phyloP scores from a whole-genome alignment of 1,140 invertebrate species.

The Lordiphosa clarofinis region DNA sequence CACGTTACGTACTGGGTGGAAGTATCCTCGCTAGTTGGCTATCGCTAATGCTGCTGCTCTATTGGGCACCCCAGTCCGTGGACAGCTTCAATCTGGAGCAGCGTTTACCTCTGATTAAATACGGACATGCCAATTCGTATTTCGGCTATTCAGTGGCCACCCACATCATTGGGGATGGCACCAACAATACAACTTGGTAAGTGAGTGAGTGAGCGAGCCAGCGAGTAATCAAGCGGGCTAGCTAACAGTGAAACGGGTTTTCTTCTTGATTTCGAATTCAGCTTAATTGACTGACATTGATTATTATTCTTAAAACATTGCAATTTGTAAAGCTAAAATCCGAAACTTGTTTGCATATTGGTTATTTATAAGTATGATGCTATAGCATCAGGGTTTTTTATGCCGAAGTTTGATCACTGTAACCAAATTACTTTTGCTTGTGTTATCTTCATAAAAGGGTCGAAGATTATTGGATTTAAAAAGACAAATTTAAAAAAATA shows the following conservation, averaged over 20 bases:
- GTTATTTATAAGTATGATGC: constrained; percentile 69
- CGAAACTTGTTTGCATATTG: constrained; percentile 62
- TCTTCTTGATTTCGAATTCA: constrained; percentile 19
- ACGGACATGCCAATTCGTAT: constrained; percentile 61
- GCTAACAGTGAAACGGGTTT: constrained; percentile 28
- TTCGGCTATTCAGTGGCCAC: constrained; percentile 77
- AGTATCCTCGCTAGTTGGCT: too few relatives aligned
- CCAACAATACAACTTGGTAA: constrained; percentile 77
- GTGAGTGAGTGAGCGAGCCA: constrained; percentile 15
- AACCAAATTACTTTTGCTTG: too few relatives aligned
- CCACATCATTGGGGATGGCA: constrained; percentile 67
- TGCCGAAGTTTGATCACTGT: too few relatives aligned
- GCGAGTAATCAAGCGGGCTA: not conserved
- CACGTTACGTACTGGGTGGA: too few relatives aligned
- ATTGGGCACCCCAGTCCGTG: not conserved
- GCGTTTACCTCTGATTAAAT: constrained; percentile 69
- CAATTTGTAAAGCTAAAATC: constrained; percentile 45
- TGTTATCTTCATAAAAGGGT: too few relatives aligned
- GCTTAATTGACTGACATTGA: constrained; percentile 65
- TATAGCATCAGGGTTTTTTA: constrained; percentile 15
- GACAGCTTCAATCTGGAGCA: constrained; percentile 68
- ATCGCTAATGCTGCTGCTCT: not conserved
- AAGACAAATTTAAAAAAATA: too few relatives aligned
- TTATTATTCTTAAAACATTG: constrained; percentile 63
- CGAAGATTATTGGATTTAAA: too few relatives aligned